These are phyloP conservation scores for Melolontha melolontha DNA, from an alignment of 2,888 invertebrate genomes.

Conservation along the genomic window DNA sequence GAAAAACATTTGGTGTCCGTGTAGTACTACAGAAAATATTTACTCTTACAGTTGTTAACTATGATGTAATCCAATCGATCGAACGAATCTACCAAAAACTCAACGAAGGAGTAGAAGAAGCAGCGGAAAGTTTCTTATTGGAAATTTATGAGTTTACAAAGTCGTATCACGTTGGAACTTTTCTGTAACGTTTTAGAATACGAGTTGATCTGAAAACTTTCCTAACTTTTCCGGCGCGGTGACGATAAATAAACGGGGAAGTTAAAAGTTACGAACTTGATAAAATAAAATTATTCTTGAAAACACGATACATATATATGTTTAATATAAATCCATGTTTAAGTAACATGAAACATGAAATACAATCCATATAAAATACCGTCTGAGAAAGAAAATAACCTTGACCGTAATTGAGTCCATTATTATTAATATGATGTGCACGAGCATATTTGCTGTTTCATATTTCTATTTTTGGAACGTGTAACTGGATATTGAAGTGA, in stretches of 20 bases:
- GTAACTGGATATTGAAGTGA: too few species aligned
- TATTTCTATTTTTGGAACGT: too few species aligned
- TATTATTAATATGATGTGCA: too few species aligned
- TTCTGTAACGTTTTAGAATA: slow-evolving; percentile 33
- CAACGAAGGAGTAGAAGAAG: neutral
- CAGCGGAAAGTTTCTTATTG: slow-evolving; percentile 28
- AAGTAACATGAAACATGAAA: too few species aligned
- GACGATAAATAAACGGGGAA: slow-evolving; percentile 30
- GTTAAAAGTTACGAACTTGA: slow-evolving; percentile 19
- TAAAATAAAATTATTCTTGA: slow-evolving; percentile 7
- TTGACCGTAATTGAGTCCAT: too few species aligned
- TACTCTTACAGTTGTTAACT: neutral
- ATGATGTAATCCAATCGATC: slow-evolving; percentile 13
- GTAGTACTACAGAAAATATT: neutral
- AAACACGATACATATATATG: neutral
- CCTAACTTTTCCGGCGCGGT: slow-evolving; percentile 16
- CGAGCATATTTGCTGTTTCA: too few species aligned
- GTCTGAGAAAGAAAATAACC: too few species aligned
- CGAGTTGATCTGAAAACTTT: slow-evolving; percentile 34
- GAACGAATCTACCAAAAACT: neutral
- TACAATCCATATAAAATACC: too few species aligned
- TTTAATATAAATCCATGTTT: too few species aligned
- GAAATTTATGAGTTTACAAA: slow-evolving; percentile 38
- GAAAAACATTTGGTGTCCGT: too few species aligned
- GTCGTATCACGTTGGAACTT: slow-evolving; percentile 34